Base-by-base conservation (phyloP, 1,140 invertebrate species). In the Bombyx mandarina region DNA sequence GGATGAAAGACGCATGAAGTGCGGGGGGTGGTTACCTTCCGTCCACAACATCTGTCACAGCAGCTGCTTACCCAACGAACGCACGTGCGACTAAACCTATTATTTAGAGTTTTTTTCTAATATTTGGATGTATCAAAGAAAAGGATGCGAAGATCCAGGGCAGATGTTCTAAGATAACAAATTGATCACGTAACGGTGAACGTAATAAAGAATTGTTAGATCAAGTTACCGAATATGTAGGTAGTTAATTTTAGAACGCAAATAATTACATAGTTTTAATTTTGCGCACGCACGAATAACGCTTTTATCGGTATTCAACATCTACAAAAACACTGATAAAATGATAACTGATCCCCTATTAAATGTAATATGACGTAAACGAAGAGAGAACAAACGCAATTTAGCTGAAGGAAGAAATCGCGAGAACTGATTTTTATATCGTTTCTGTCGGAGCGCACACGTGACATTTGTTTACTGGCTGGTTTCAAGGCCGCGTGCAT, bases 61-160 rank as follows among this genome's bases (percentile, higher is more conserved):
- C 83, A 86, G 83, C 83, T 84, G 83, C 75, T 66, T 67, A 56
- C 61, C 59, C 69, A 57, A 53, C 63, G 61, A 65, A 62, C 78
- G 79, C 83, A 84, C 83, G 83, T 86, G 83, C 79, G 73, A 56
- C 69, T 67, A 73, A 69, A 76, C 79, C 82, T 78, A 86, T 86
- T 82, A 83, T 82, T 83, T 76, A 73, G 69, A 60, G 52, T 77
- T 76, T 73, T 76, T 73, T 73, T 63, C 49, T 59, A 60, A 74
- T 64, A 66, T 70, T 70, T 61, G 66, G 68, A 76, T 72, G 67
- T 81, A 70, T 75, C 63, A 64, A 69, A 58, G 54, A 54, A 61
- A 57, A 59, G 55, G 61, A 68, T 18, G 48, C 7, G n/a, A 35
- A 18, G 7, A 49, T 22, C 48, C 8, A 49, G n/a, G n/a, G n/a